Conservation (phyloP, 2,113 vertebrate genomes). For the Cavia porcellus region DNA sequence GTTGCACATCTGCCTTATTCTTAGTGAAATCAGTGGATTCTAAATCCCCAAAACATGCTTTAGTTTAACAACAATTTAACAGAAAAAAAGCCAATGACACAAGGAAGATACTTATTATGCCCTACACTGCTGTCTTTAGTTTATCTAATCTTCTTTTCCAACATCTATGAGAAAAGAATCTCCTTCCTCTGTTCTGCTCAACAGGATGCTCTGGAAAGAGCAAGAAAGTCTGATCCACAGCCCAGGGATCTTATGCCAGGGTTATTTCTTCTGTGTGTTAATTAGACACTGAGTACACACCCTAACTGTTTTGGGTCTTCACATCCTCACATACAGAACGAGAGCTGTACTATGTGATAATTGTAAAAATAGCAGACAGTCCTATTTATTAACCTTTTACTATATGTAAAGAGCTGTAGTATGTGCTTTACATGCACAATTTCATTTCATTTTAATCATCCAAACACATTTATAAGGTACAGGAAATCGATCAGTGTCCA, state of each 20-base stretch:
- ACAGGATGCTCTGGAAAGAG: background rate
- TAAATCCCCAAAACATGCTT: constrained; percentile 44
- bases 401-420: background rate
- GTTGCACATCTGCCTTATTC: constrained; percentile 1
- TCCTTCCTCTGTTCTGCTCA: constrained; percentile 4
- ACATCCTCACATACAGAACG: constrained; percentile 37
- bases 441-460: constrained; percentile 68
- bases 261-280: constrained; percentile 44
- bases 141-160: constrained; percentile 29
- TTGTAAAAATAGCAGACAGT: constrained; percentile 1
- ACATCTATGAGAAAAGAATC: background rate
- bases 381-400: constrained; percentile 57
- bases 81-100: background rate
- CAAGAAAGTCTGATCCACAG: constrained; percentile 6
- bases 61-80: constrained; percentile 64
- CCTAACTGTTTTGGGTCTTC: constrained; percentile 12
- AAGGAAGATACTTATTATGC: background rate
- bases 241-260: constrained; percentile 12
- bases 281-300: constrained; percentile 52
- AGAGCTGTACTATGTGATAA: constrained; percentile 1
- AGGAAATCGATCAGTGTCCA: constrained; percentile 1
- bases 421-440: constrained; percentile 21
- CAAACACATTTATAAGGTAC: constrained; percentile 27
- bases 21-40: constrained; percentile 49
- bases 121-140: background rate